These are phyloP conservation scores for Coturnix japonica DNA, from an alignment of 2,113 vertebrate species.

Conservation along the genomic window DNA sequence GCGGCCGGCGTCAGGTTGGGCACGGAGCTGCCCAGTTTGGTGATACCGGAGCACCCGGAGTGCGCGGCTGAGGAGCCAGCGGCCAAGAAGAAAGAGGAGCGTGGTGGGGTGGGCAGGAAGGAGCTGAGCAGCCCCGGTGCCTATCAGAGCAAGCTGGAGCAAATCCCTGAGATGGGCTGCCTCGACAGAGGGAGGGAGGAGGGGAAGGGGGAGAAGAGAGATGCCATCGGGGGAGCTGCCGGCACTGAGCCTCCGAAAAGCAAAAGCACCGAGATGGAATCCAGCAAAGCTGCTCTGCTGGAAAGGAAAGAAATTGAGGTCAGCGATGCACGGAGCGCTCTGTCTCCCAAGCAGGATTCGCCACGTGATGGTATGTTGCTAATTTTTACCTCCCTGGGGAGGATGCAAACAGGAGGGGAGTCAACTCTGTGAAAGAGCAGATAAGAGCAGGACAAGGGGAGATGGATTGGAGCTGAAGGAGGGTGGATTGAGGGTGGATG, in stretches of 20 bases:
- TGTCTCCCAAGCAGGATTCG: conserved; percentile 41
- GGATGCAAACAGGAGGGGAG: neutral
- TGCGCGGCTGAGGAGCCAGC: conserved; percentile 50
- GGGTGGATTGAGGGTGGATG: no score
- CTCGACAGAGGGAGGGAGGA: conserved; percentile 57
- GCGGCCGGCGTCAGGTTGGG: neutral
- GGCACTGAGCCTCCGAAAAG: neutral
- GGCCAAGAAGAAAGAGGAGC: conserved; percentile 53
- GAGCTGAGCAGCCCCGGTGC: conserved; percentile 54
- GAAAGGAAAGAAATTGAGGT: conserved; percentile 72
- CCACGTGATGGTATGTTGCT: conserved; percentile 79
- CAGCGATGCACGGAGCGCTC: conserved; percentile 45
- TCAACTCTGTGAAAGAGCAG: no score
- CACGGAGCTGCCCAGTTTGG: neutral
- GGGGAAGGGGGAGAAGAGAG: neutral
- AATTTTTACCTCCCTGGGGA: conserved; percentile 66
- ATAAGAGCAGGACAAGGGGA: no score
- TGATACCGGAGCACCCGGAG: conserved; percentile 1
- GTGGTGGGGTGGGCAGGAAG: neutral
- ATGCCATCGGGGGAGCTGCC: neutral
- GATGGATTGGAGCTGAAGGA: no score
- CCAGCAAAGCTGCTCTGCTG: conserved; percentile 26
- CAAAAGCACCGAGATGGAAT: conserved; percentile 56
- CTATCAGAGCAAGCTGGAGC: conserved; percentile 75
- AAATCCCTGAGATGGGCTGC: conserved; percentile 69